Percentiles rank a stretch among this genome's conserved stretches.
Conservation (phyloP, 2,113 vertebrate genomes). For the Cyprichromis sp. region DNA sequence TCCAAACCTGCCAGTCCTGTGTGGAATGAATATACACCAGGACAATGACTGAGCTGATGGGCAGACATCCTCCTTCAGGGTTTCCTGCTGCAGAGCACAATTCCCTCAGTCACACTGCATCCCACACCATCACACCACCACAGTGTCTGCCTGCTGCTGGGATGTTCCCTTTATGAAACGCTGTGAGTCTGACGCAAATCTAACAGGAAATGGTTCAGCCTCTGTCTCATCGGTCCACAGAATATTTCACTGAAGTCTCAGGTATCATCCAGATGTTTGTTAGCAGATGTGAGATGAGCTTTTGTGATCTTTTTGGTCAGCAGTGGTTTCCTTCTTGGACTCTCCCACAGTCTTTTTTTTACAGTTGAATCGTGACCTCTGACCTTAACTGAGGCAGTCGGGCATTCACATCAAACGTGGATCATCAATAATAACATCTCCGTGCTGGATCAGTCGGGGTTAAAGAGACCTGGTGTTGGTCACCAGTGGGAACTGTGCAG, state of each 20-base stretch:
- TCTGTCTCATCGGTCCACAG: neutral
- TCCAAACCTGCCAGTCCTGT: neutral
- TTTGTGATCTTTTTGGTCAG: neutral
- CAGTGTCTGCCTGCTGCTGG: neutral
- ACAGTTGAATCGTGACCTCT: neutral
- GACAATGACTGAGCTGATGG: neutral
- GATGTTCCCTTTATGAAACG: neutral
- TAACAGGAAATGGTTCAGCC: neutral
- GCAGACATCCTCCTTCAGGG: too few species aligned
- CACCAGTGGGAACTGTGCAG: neutral
- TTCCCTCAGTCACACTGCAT: neutral
- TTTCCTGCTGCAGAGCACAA: too few species aligned
- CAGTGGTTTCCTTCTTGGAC: neutral
- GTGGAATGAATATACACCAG: neutral
- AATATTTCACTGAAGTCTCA: neutral
- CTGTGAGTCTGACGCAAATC: accelerated
- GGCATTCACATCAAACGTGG: neutral
- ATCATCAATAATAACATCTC: neutral
- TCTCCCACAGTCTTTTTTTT: neutral
- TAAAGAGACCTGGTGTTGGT: neutral
- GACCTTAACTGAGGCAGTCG: neutral
- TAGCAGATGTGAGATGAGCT: neutral
- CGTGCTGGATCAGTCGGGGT: accelerated
- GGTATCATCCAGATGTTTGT: neutral
- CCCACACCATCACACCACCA: accelerated